phyloP scores from a whole-genome alignment of 2,888 invertebrate species.

The Aelia acuminata region DNA sequence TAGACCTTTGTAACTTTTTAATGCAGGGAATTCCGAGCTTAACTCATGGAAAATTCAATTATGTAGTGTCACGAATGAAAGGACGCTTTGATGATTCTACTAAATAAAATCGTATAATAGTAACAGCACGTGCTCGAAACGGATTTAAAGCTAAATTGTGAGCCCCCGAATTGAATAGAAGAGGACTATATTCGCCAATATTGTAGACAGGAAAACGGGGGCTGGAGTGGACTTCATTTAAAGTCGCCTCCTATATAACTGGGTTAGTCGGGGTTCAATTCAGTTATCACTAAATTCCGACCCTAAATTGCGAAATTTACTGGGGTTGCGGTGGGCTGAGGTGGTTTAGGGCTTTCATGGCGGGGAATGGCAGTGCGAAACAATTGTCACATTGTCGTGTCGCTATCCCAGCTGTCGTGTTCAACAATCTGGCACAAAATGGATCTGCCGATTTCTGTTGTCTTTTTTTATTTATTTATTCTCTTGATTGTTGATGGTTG shows the following conservation, averaged over 20 bases:
- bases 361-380: background rate
- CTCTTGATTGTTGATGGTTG: background rate
- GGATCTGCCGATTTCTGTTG: background rate
- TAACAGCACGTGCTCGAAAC: background rate
- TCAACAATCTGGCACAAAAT: background rate
- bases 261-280: background rate
- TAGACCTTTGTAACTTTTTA: too few relatives aligned
- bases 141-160: background rate
- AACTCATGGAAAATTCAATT: too few relatives aligned
- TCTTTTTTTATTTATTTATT: background rate
- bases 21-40: too few relatives aligned
- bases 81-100: background rate
- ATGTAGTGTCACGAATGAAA: too few relatives aligned
- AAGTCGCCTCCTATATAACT: background rate
- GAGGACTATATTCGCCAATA: background rate
- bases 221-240: background rate
- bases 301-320: conserved; percentile 43
- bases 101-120: background rate
- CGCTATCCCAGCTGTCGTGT: background rate
- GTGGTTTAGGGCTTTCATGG: background rate
- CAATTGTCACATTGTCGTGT: background rate
- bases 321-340: background rate
- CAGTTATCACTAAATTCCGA: conserved; percentile 37
- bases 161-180: background rate
- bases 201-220: background rate